Base-by-base conservation (phyloP, 1,140 invertebrate genomes). In the Drosophila albomicans region DNA sequence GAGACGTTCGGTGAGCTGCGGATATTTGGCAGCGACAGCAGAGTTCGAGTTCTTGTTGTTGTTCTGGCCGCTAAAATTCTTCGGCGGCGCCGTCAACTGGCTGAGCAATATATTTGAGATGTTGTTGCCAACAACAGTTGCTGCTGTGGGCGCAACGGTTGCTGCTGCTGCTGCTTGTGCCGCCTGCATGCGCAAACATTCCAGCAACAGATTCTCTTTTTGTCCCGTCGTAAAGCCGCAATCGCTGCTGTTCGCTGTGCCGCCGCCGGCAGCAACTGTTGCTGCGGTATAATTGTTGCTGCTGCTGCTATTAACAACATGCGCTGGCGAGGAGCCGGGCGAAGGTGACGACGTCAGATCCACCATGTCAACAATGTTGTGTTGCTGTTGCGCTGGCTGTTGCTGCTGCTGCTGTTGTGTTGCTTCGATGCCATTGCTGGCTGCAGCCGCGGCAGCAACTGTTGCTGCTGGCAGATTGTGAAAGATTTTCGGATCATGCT, bases 401-500 rank as follows among this genome's bases (percentile, higher is more conserved):
- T 64, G 6, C 49, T 78, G 66, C 52, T 71, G 59, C 16, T 45
- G 66, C 20, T 59, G 59, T 13, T 25, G 28, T 62, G 15, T 38
- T 20, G 63, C 65, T 11, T 49, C 30, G 6, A 54, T 54, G 30
- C 51, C 51, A 54, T 43, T 78, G 35, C 16, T 67, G 58, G 15
- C 46, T 1, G 43, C 16, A 66, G 74, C 45, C 10, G 28, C 30
- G 56, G 61, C 30, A 56, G 72, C 41, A 30, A 30, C 20, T 25
- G 56, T 11, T 63, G 68, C 15, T 57, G 62, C 20, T 20, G 78
- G 70, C 5, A 81, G 52, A 69, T 91, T 91, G 64, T 92, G 86
- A 72, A 92, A 92, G 20, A 91, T 91, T 69, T 92, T 82, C 1
- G 91, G 91, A 71, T 92, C 85, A 56, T 92, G 91, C 57, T 86